phyloP scores from a whole-genome alignment of 1,140 invertebrate genomes.

The Brachionus plicatilis region DNA sequence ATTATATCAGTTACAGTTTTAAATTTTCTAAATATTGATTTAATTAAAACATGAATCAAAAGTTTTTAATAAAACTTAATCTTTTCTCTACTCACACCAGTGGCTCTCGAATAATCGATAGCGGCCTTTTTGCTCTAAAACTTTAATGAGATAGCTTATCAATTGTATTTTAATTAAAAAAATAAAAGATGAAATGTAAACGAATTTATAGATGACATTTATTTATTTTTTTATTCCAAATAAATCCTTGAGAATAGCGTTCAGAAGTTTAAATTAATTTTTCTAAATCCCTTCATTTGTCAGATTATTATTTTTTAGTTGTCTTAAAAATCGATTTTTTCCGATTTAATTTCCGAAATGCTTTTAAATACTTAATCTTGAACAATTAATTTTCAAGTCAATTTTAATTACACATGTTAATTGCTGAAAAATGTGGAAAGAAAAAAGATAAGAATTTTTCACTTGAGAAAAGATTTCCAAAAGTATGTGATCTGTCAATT shows the following conservation, averaged over 20 bases:
- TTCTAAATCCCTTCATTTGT: neutral
- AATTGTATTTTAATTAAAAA: neutral
- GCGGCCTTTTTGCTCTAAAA: neutral
- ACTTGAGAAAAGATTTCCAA: neutral
- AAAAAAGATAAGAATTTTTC: neutral
- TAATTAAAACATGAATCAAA: neutral
- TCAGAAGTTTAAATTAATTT: neutral
- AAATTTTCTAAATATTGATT: neutral
- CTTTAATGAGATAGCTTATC: neutral
- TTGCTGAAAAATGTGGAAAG: neutral
- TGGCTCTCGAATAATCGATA: neutral
- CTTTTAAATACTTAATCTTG: neutral
- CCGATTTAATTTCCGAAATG: neutral
- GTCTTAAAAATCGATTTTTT: neutral
- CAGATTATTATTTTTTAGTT: neutral
- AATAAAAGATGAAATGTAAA: neutral
- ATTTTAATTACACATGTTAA: conserved; percentile 2
- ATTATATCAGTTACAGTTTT: neutral
- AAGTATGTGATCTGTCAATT: neutral
- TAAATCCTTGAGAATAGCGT: neutral
- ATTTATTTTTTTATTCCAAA: neutral
- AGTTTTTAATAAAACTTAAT: neutral
- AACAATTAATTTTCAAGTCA: neutral
- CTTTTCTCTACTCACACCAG: neutral
- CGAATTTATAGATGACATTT: neutral